Conservation (phyloP, 2,888 invertebrate genomes). For the Morinoia aosen region DNA sequence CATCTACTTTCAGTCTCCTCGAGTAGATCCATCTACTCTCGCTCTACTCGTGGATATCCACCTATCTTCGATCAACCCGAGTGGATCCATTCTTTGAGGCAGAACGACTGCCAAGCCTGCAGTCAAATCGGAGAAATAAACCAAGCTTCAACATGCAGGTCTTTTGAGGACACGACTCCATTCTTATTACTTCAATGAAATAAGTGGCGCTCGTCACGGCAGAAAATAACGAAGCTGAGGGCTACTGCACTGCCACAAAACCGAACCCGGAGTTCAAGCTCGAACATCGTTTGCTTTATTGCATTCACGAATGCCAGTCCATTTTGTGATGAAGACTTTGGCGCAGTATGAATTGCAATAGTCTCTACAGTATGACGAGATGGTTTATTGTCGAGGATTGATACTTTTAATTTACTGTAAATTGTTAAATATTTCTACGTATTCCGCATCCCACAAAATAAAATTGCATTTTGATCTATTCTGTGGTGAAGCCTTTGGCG, state of each 20-base stretch:
- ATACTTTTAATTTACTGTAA: neutral
- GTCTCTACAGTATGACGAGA: neutral
- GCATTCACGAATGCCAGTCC: neutral
- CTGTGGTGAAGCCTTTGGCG: neutral
- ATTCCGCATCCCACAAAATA: neutral
- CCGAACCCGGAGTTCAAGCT: neutral
- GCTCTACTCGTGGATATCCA: too few species aligned
- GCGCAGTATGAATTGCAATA: neutral
- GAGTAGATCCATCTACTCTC: too few species aligned
- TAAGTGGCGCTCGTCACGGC: slow-evolving; percentile 1
- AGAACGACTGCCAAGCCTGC: neutral
- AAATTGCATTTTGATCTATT: neutral
- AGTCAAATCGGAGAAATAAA: neutral
- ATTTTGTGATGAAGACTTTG: neutral
- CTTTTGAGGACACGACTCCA: neutral
- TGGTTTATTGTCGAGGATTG: neutral
- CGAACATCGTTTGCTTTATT: neutral
- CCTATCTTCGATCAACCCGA: neutral
- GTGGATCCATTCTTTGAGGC: neutral
- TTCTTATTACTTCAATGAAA: neutral
- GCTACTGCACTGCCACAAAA: neutral
- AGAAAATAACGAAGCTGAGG: neutral
- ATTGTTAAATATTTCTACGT: neutral
- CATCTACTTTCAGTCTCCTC: too few species aligned
- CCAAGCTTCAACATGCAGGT: neutral